phyloP scores from a whole-genome alignment of 2,113 vertebrate genomes.

The Agapornis roseicollis region DNA sequence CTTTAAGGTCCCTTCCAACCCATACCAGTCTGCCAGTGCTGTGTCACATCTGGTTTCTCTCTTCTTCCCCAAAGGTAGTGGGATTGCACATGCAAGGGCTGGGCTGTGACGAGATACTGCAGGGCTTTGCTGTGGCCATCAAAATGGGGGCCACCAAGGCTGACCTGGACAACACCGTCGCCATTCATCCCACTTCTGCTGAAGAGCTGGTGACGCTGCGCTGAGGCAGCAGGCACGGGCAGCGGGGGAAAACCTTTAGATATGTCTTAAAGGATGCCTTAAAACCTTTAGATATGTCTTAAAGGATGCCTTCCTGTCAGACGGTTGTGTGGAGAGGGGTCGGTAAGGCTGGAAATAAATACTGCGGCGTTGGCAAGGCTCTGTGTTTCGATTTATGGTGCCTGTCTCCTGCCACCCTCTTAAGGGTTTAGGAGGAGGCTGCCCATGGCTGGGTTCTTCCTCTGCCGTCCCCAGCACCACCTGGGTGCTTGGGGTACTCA shows the following conservation, averaged over 20 bases:
- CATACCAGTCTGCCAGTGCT: fast-evolving
- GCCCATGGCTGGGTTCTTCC: not conserved
- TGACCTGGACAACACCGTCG: slow-evolving; percentile 29
- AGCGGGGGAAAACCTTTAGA: not conserved
- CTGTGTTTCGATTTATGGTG: not conserved
- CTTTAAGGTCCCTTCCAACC: not conserved
- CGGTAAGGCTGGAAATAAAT: not conserved
- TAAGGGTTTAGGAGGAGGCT: not conserved
- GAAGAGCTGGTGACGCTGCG: slow-evolving; percentile 60
- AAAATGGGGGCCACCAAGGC: slow-evolving; percentile 65
- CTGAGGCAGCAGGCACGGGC: not conserved
- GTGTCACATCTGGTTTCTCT: not conserved
- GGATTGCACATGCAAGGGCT: slow-evolving; percentile 61
- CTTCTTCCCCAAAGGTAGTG: slow-evolving; percentile 13
- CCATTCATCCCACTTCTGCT: slow-evolving; percentile 54
- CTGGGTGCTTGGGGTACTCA: fast-evolving
- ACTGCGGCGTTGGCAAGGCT: not conserved
- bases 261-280: not conserved
- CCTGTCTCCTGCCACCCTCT: fast-evolving
- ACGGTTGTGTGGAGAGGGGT: fast-evolving
- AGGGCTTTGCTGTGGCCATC: slow-evolving; percentile 59
- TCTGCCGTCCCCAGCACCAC: fast-evolving
- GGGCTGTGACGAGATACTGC: slow-evolving; percentile 42
- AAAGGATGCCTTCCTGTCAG: not conserved
- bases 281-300: fast-evolving